Base-by-base conservation (phyloP, 2,888 invertebrate genomes). In the Caenorhabditis auriculariae region DNA sequence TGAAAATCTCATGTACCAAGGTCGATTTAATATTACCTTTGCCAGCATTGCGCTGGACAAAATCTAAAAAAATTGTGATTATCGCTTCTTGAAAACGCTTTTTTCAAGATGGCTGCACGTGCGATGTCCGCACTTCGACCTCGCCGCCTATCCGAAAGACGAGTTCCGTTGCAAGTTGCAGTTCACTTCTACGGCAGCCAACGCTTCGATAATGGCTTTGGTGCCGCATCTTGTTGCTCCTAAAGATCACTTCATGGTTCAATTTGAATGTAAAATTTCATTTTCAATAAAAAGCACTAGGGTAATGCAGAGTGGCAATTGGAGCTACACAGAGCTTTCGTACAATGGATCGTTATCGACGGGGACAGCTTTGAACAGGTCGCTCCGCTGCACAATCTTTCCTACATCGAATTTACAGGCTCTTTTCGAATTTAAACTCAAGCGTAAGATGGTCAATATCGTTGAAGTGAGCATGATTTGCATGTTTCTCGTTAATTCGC, bases 171-270 rank as follows among this genome's bases (percentile, higher is more conserved):
- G 61, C 35, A 55, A 61, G 37, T 35, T 66, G n/a, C 45, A 53
- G 9, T 61, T 61, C 38, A 58, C 58, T 12, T 61, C 61, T 1
- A 49, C 41, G 7, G 44, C 46, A 0, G 41, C 38, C 27, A 66
- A 66, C 29, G 55, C 66, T 19, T 61, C 66, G 4, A 52, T 56
- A 35, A 27, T 66, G 17, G 46, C 60, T 1, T 39, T 66, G 17
- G 59, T 61, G 39, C 66, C 66, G 12, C 66, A 66, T 54, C 58
- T 61, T 42, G 56, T 58, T 0, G 27, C 44, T 7, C 27, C 55
- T 9, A 42, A n/a, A n/a, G n/a, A n/a, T n/a, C n/a, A n/a, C n/a
- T n/a, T n/a, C n/a, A n/a, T n/a, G n/a, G n/a, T n/a, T n/a, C n/a
- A n/a, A n/a, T n/a, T n/a, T n/a, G n/a, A n/a, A n/a, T n/a, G n/a